Evolutionary conservation across 2,113 vertebrate genomes (phyloP), one percentile per base, ranked within the genome.

Genomic region (Mixornis gularis): DNA sequence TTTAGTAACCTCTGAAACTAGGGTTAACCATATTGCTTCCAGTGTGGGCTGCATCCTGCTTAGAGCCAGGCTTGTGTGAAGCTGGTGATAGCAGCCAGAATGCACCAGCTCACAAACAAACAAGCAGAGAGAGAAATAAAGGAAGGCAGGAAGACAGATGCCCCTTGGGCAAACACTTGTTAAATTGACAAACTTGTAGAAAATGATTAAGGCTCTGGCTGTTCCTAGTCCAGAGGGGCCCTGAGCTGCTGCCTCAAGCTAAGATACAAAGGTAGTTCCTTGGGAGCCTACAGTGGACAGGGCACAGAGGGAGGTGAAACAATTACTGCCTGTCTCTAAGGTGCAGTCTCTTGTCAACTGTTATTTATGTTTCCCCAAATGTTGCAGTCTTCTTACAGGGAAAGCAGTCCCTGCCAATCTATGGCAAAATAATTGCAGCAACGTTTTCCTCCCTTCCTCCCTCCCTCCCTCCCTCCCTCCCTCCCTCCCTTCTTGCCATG

Each of bases 151-250:
- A 92, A 96, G 94, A 92, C 91, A 96, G 92, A 94, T 96, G 92
- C 94, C 95, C 91, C 87, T 94, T 95, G 95, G 96, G 96, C 95
- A 96, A 96, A 96, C 95, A 96, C 96, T 96, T 96, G 96, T 96
- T 96, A 94, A 95, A 96, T 94, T 96, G 95, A 96, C 95, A 96
- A 95, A 96, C 95, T 96, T 96, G 95, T 95, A 96, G 96, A 96
- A 96, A 95, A 96, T 94, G 94, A 96, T 96, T 94, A 96, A 96
- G 94, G 92, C 79, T 96, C 96, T 96, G 2, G 68, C 95, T 96
- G 92, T 94, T 96, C 66, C 62, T 79, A 48, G 95, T 94, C 92
- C 94, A 76, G 92, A 94, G 94, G 94, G 95, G 84, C 87, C 78
- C 91, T 90, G 90, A 95, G 86, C 92, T 89, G 93, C 90, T 89